These are phyloP conservation scores for Mycteria americana DNA, from an alignment of 2,797 vertebrate genomes.

Conservation along the genomic window DNA sequence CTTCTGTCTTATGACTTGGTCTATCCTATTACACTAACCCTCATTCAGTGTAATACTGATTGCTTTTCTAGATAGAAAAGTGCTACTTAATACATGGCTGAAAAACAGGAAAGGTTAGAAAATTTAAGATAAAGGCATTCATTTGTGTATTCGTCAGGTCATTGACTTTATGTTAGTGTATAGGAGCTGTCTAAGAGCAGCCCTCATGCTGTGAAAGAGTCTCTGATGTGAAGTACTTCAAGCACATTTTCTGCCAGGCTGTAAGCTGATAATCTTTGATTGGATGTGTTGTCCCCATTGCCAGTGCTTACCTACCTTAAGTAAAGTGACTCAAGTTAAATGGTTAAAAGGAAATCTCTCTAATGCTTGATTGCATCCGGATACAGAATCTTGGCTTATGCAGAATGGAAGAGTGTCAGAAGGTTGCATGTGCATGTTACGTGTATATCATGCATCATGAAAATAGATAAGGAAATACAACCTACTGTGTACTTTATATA, in stretches of 20 bases:
- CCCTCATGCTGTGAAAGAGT: background rate
- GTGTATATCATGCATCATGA: background rate
- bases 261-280: background rate
- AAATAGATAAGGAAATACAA: background rate
- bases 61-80: slow-evolving; percentile 42
- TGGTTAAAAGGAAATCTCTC: background rate
- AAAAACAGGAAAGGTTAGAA: slow-evolving; percentile 43
- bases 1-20: slow-evolving; percentile 1
- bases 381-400: background rate
- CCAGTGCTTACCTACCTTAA: background rate
- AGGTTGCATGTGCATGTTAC: background rate
- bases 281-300: background rate
- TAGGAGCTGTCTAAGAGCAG: background rate
- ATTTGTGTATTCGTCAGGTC: background rate
- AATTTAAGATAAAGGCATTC: slow-evolving; percentile 1
- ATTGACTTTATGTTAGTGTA: background rate
- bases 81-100: background rate
- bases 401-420: background rate
- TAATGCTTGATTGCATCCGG: background rate
- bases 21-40: slow-evolving; percentile 18
- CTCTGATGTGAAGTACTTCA: background rate
- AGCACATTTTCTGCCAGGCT: background rate
- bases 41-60: slow-evolving; percentile 5
- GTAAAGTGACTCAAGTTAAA: background rate
- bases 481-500: background rate